Evolutionary conservation across 2,113 vertebrate species (phyloP).

Genomic region (Glaucidium brasilianum): DNA sequence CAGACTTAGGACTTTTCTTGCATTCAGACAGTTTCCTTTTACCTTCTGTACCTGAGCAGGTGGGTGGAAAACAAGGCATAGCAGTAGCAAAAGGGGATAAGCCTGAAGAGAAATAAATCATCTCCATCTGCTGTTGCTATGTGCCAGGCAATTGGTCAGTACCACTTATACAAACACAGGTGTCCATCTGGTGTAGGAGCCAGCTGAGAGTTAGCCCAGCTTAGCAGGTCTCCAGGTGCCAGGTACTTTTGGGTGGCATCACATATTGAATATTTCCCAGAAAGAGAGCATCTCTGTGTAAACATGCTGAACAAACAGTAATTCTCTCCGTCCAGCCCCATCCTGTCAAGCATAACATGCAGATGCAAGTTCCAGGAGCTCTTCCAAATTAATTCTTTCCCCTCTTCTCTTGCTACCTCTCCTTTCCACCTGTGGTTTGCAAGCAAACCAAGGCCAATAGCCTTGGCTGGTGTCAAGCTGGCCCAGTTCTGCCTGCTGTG

Average conservation of each 20-base stretch:
- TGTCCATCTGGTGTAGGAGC: neutral
- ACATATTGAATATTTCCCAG: neutral
- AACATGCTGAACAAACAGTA: neutral
- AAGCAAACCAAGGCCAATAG: neutral
- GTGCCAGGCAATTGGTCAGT: neutral
- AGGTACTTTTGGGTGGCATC: neutral
- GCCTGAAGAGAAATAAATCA: neutral
- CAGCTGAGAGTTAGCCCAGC: neutral
- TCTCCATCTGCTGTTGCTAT: neutral
- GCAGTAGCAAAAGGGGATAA: neutral
- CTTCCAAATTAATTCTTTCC: slow-evolving; percentile 5
- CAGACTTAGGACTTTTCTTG: neutral
- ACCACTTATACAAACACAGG: neutral
- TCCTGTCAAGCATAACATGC: neutral
- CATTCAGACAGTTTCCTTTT: neutral
- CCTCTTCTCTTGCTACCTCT: neutral
- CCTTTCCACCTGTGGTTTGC: neutral
- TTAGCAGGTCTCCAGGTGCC: neutral
- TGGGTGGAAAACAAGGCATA: neutral
- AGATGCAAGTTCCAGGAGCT: neutral
- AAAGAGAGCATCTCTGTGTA: neutral
- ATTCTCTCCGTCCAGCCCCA: neutral
- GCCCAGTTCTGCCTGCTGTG: neutral
- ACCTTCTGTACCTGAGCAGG: neutral
- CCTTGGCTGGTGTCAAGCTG: neutral